Evolutionary conservation across 2,797 vertebrate genomes (phyloP), one percentile per base, ranked within the genome.

Genomic region (Holocentrus rufus): DNA sequence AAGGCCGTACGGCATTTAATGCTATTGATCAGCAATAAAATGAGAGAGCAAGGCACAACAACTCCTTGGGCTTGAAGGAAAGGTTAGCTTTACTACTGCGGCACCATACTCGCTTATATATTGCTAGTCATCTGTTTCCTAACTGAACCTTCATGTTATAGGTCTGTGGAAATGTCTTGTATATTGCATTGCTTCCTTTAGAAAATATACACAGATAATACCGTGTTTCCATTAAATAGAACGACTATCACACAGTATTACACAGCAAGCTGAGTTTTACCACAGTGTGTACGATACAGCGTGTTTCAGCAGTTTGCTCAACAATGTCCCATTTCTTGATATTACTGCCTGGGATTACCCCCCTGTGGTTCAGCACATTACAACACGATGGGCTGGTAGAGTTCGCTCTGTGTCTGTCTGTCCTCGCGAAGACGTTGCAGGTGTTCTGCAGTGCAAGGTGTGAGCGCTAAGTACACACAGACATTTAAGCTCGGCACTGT

Each of bases 11-110:
- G 80, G 71, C 85, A 91, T 90, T 92, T 90, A 84, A 89, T 84
- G 72, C 81, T 88, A 92, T 92, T 90, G 91, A 92, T 90, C 81
- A 83, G 85, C 83, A 84, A 89, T 90, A 79, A 90, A 89, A 85
- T 34, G 25, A 53, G 71, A 87, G 80, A 69, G 74, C 81, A 85
- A 74, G 70, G 56, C 75, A 60, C 74, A 75, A 64, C 75, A 83
- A 65, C 61, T 81, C 66, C 65, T 75, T 77, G 71, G 65, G 65
- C 74, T 55, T 36, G 60, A 76, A 71, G 68, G 71, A 88, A 87
- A 84, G 69, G 79, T 89, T 84, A 83, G 57, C 74, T 55, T 63
- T 36, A 52, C 69, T 67, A 36, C 65, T 64, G 78, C 57, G 1
- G 80, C 84, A 76, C 76, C 61, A 65, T 76, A 75, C 82, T 87